Evolutionary conservation across 2,113 vertebrate genomes (phyloP), one percentile per base, ranked within the genome.

Genomic region (Etia nguti): DNA sequence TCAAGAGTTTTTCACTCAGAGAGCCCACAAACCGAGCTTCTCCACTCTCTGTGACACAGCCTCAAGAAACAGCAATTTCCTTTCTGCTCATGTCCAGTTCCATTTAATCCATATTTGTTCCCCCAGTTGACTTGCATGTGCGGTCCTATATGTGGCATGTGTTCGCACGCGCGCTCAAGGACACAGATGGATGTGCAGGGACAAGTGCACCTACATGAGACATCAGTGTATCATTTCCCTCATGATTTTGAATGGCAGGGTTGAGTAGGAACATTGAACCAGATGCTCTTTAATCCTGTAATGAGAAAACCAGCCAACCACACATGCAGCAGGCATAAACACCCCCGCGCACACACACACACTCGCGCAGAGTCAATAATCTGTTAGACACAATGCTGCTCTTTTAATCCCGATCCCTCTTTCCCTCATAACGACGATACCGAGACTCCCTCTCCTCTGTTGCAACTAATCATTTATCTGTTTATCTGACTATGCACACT

Each of bases 231-330:
- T 94, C 93, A 94, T 94, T 96, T 94, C 92, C 92, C 92, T 68
- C 2, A 80, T 86, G 94, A 90, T 73, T 93, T 87, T 92, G 92
- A 93, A 88, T 93, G 86, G 91, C 88, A 90, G 89, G 87, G 87
- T 94, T 94, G 93, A 94, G 85, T 87, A 57, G 92, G 86, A 94
- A 93, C 92, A 93, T 88, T 92, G 93, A 92, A 95, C 90, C 94
- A 96, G 94, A 95, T 94, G 94, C 95, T 95, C 89, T 92, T 93
- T 95, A 95, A 95, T 96, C 94, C 90, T 88, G 93, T 94, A 95
- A 95, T 92, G 89, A 95, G 93, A 95, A 93, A 95, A 94, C 60
- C 94, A 94, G 93, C 83, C 94, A 95, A 85, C 81, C 90, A 92
- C 92, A 93, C 91, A 92, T 84, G 81, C 88, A 81, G 81, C 86